Base-by-base conservation (phyloP, 2,113 vertebrate species). In the Piprites chloris region DNA sequence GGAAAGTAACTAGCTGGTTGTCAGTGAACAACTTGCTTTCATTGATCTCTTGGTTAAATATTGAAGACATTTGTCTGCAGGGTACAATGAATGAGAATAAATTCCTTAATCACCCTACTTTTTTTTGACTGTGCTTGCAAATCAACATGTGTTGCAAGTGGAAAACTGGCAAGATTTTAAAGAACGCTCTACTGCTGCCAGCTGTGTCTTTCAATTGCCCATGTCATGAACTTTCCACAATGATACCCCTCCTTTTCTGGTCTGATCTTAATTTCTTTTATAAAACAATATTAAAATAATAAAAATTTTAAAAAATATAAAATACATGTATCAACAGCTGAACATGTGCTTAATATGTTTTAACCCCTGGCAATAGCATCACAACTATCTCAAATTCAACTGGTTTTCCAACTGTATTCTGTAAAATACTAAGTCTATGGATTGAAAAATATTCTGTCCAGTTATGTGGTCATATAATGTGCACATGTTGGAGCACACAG, bases 41-140 rank as follows among this genome's bases (percentile, higher is more conserved):
- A 88, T 88, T 22, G 74, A 95, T 94, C 75, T 94, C 33, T 67
- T 81, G 42, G 83, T 93, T 95, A 95, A 97, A 96, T 90, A 87
- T 77, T 96, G 91, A 97, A 61, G 30, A 65, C 79, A 46, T 91
- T 90, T 84, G 72, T 89, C 96, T 94, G 67, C 42, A 81, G 77
- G 53, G 32, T 89, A 86, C 82, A 87, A 95, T 85, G 69, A 92
- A 96, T 72, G 74, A 91, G 67, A 92, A 95, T 75, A 97, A 95
- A 96, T 78, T 79, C 72, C 58, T 39, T n/a, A 92, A 66, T 91
- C 93, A 93, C 41, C 91, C 94, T 89, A 67, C 74, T 89, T 95
- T 67, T 82, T 82, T 71, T 65, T 93, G 26, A 33, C 85, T 42
- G 26, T 58, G 33, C 32, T 89, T 96, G 44, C 94, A 95, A 94